Evolutionary conservation across 2,888 invertebrate genomes (phyloP).

Genomic region (Junonia oenone): DNA sequence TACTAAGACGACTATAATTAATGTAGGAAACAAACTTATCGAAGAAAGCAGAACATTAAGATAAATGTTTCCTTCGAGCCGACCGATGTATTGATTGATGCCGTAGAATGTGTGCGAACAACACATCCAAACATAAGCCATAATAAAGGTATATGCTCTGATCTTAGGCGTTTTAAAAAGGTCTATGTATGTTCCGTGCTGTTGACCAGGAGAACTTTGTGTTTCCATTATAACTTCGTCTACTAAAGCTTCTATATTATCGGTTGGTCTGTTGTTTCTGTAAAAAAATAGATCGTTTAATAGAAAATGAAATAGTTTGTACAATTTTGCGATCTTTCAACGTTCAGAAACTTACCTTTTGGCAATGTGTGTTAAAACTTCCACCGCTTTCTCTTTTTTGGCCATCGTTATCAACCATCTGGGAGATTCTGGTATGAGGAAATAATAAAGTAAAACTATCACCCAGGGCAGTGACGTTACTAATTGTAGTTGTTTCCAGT

Average conservation of each 20-base stretch:
- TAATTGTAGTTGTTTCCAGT: constrained; percentile 81
- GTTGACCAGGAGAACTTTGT: constrained; percentile 34
- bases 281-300: constrained; percentile 28
- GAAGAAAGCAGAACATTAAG: constrained; percentile 88
- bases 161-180: constrained; percentile 84
- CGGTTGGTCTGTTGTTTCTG: constrained; percentile 63
- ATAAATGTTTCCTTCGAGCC: constrained; percentile 88
- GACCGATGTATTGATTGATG: constrained; percentile 87
- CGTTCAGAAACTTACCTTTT: constrained; percentile 46
- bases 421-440: constrained; percentile 88
- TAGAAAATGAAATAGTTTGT: neutral
- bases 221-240: constrained; percentile 51
- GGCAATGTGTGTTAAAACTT: constrained; percentile 82
- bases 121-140: constrained; percentile 87
- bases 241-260: constrained; percentile 52
- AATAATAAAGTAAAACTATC: constrained; percentile 81
- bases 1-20: constrained; percentile 50
- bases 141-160: constrained; percentile 82
- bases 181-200: constrained; percentile 73
- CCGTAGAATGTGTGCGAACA: constrained; percentile 91
- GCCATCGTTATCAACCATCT: constrained; percentile 87
- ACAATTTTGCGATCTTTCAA: neutral
- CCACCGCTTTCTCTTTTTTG: constrained; percentile 79
- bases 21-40: constrained; percentile 46
- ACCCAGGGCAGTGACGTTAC: constrained; percentile 74